These are phyloP conservation scores for Magallana nippona DNA, from an alignment of 2,888 invertebrate genomes.

Conservation along the genomic window DNA sequence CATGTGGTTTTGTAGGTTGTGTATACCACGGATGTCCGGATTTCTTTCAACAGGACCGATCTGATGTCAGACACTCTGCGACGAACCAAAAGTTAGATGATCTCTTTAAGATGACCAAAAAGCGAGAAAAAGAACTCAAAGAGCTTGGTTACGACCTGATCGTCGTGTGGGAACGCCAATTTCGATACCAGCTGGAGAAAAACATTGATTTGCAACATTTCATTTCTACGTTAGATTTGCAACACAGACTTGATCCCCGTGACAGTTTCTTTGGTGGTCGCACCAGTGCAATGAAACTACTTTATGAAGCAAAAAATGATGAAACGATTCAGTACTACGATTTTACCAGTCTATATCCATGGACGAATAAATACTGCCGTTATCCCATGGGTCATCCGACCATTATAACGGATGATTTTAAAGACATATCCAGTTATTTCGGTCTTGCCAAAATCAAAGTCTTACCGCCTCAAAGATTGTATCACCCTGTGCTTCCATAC, in stretches of 20 bases:
- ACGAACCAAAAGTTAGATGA: slow-evolving; percentile 39
- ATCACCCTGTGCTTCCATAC: slow-evolving; percentile 72
- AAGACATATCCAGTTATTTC: slow-evolving; percentile 29
- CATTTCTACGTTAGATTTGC: slow-evolving; percentile 30
- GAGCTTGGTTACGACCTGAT: slow-evolving; percentile 20
- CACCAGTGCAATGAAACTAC: slow-evolving; percentile 36
- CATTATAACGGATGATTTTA: slow-evolving; percentile 46
- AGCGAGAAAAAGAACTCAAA: slow-evolving; percentile 29
- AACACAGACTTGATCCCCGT: slow-evolving; percentile 39
- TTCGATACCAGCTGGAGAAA: slow-evolving; percentile 37
- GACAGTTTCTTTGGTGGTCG: slow-evolving; percentile 42
- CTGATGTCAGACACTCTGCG: slow-evolving; percentile 19
- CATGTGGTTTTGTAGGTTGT: not conserved
- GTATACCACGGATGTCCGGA: slow-evolving; percentile 36
- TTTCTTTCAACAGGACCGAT: slow-evolving; percentile 43
- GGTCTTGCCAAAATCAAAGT: slow-evolving; percentile 38
- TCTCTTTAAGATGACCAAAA: slow-evolving; percentile 32
- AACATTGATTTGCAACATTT: slow-evolving; percentile 28
- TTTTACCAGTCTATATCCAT: slow-evolving; percentile 38
- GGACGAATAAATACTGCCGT: slow-evolving; percentile 33
- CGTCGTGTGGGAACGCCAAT: slow-evolving; percentile 39
- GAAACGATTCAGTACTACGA: slow-evolving; percentile 29
- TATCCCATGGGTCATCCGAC: slow-evolving; percentile 49
- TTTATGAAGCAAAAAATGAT: slow-evolving; percentile 32
- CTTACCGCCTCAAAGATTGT: slow-evolving; percentile 67